Evolutionary conservation across 2,888 invertebrate species (phyloP).

Genomic region (Adelognathus sp.): DNA sequence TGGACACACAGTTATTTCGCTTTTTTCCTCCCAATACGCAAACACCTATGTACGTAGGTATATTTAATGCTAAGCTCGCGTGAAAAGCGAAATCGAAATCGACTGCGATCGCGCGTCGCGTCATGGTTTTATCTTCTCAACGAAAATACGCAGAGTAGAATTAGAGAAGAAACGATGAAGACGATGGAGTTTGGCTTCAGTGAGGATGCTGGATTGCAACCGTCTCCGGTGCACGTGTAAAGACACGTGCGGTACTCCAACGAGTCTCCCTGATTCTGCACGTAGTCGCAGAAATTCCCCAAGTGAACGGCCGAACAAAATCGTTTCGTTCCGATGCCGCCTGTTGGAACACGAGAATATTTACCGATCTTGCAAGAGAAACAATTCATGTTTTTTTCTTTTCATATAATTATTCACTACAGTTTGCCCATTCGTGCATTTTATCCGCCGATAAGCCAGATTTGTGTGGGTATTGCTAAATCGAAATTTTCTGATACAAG

Average conservation of each 20-base stretch:
- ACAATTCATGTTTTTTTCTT: neutral
- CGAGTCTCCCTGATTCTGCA: slow-evolving; percentile 92
- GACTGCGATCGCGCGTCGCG: neutral
- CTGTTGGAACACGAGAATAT: slow-evolving; percentile 80
- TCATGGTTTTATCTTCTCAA: slow-evolving; percentile 19
- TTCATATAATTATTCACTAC: neutral
- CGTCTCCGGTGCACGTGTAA: slow-evolving; percentile 91
- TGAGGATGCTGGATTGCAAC: slow-evolving; percentile 87
- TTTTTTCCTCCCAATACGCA: neutral
- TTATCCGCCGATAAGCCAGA: no score
- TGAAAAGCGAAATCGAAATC: neutral
- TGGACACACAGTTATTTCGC: neutral
- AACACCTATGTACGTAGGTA: neutral
- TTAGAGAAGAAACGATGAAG: neutral
- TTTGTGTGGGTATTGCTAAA: neutral
- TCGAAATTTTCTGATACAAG: neutral
- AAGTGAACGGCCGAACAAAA: slow-evolving; percentile 93
- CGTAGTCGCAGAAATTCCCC: slow-evolving; percentile 95
- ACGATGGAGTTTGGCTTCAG: slow-evolving; percentile 47
- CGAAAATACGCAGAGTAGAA: neutral
- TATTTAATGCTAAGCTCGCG: neutral
- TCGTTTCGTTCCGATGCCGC: slow-evolving; percentile 93
- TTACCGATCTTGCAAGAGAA: neutral
- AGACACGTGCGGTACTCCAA: slow-evolving; percentile 93
- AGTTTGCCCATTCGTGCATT: neutral